phyloP scores from a whole-genome alignment of 2,888 invertebrate species.

The Caenorhabditis macrosperma region DNA sequence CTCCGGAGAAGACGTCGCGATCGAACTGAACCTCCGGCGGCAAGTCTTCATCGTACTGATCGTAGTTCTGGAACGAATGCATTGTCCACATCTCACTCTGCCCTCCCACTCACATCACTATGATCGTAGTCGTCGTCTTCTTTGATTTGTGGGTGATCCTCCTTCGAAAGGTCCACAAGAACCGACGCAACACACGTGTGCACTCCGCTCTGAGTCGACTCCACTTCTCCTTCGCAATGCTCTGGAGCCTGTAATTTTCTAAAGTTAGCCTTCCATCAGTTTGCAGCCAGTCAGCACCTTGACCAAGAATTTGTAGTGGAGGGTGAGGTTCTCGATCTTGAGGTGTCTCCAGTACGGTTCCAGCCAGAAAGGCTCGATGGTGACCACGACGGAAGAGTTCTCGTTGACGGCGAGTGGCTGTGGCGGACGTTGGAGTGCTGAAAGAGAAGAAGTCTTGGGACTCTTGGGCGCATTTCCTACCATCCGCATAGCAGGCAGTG shows the following conservation, averaged over 20 bases:
- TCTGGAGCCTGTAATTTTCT: conserved; percentile 67
- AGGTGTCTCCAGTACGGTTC: conserved; percentile 77
- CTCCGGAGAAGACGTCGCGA: conserved; percentile 73
- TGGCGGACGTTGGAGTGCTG: conserved; percentile 76
- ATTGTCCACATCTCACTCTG: background rate
- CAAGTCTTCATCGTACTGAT: conserved; percentile 73
- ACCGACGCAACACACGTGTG: conserved; percentile 50
- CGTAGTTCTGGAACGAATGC: conserved; percentile 64
- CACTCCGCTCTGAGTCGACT: conserved; percentile 29
- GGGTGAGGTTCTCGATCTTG: conserved; percentile 71
- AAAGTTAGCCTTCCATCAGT: too few species aligned
- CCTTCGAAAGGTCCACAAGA: conserved; percentile 47
- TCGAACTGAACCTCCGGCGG: conserved; percentile 78
- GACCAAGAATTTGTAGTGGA: conserved; percentile 74
- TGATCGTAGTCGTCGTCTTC: conserved; percentile 67
- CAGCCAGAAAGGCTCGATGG: conserved; percentile 78
- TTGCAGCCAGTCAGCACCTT: conserved; percentile 57
- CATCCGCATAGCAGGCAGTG: conserved; percentile 63
- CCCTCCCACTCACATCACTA: conserved; percentile 60
- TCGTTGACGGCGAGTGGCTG: conserved; percentile 71
- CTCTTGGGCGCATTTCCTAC: background rate
- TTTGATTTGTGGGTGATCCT: conserved; percentile 23
- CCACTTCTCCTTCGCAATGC: conserved; percentile 71
- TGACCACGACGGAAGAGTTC: conserved; percentile 71
- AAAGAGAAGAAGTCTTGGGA: conserved; percentile 24